Conservation (phyloP, 2,888 invertebrate genomes). For the Pristionchus arcanus region DNA sequence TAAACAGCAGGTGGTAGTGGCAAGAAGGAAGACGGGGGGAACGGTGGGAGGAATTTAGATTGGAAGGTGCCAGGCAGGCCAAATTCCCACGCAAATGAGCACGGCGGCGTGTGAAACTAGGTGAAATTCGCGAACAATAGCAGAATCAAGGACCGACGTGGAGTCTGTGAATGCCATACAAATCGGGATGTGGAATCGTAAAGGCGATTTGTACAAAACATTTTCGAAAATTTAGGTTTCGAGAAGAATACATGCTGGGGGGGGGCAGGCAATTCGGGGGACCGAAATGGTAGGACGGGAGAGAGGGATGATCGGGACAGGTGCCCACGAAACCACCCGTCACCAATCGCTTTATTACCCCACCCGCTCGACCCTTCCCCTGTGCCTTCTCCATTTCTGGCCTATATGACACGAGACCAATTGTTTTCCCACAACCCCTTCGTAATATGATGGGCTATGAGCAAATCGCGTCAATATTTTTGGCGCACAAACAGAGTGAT, state of each 20-base stretch:
- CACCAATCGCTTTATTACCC: conserved; percentile 25
- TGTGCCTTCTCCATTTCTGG: neutral
- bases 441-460: neutral
- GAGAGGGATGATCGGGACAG: conserved; percentile 10
- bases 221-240: neutral
- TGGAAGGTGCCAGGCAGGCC: neutral
- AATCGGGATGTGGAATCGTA: too few relatives aligned
- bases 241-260: neutral
- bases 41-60: neutral
- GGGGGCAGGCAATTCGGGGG: conserved; percentile 14
- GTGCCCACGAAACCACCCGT: neutral
- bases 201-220: too few relatives aligned
- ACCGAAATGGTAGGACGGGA: neutral
- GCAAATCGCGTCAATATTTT: neutral
- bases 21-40: neutral
- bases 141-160: neutral
- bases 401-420: neutral
- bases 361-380: neutral
- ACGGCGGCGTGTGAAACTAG: neutral
- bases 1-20: conserved; percentile 7
- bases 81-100: neutral
- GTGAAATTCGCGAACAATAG: neutral
- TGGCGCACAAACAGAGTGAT: neutral
- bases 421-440: conserved; percentile 3
- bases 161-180: neutral